phyloP scores from a whole-genome alignment of 2,888 invertebrate genomes.

The Melikaiella ostensackeni region DNA sequence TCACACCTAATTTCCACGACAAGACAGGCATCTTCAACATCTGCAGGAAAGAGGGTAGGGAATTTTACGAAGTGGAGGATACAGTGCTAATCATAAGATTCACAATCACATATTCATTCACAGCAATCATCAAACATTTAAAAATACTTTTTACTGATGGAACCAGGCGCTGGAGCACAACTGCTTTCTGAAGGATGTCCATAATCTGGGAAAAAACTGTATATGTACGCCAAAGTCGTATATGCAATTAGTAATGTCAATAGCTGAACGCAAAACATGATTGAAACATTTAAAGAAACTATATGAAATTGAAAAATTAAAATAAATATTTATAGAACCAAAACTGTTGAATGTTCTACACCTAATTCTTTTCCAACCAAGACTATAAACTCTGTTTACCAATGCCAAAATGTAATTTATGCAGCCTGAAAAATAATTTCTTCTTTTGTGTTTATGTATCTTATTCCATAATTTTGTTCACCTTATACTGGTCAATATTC shows the following conservation, averaged over 20 bases:
- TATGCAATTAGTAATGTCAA: neutral
- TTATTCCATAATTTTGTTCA: neutral
- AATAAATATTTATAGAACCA: neutral
- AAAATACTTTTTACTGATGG: conserved; percentile 1
- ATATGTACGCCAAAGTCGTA: neutral
- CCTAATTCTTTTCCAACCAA: neutral
- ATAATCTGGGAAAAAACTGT: neutral
- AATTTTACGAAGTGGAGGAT: conserved; percentile 1
- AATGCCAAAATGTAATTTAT: neutral
- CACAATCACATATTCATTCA: conserved; percentile 8
- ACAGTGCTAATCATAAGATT: neutral
- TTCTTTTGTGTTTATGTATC: neutral
- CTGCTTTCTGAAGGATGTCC: conserved; percentile 15
- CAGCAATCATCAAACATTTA: neutral
- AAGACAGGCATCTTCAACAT: conserved; percentile 22
- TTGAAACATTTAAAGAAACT: neutral
- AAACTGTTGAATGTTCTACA: neutral
- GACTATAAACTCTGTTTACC: neutral
- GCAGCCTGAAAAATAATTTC: neutral
- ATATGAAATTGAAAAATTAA: neutral
- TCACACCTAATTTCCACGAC: conserved; percentile 11
- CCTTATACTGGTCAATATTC: neutral
- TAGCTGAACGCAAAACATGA: neutral
- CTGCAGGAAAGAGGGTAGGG: neutral
- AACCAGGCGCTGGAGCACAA: conserved; percentile 2